Base-by-base conservation (phyloP, 2,113 vertebrate genomes). In the Austrofundulus limnaeus region DNA sequence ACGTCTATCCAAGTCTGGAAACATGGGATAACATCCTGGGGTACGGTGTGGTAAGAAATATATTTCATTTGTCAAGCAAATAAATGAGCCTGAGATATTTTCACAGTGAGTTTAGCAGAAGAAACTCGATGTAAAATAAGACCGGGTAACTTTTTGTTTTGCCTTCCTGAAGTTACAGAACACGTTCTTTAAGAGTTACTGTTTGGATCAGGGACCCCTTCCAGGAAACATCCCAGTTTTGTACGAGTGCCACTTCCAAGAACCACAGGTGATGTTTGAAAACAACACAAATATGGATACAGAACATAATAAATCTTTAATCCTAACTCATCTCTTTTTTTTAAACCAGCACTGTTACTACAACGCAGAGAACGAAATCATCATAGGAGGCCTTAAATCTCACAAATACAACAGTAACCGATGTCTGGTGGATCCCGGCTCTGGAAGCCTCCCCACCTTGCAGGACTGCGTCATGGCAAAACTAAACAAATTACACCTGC, bases 1-100 rank as follows among this genome's bases (percentile, higher is more conserved):
- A 96, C 0, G 93, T 98, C 51, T 97, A 95, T 70, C 87, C 94
- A 0, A 89, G 90, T 78, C 93, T 98, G 92, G 57, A 72, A 4
- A 62, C 31, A 4, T 50, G 49, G 56, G 66, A 83, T 9, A 61
- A 80, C 45, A 3, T 85, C 12, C 2, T 78, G 60, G 85, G 58
- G 0, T 90, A 89, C n/a, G 90, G 90, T 19, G 62, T 1, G 57
- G 89, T 91, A 78, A 86, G 88, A 55, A 1, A 3, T 2, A 66
- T 31, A 23, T 20, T 38, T 21, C 8, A 16, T 24, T 28, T 43
- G 14, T 15, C 14, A 17, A 13, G 8, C 8, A 39, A 37, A 16
- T 20, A 24, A 60, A 2, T 4, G 31, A 37, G 19, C 3, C 1
- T 0, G 24, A 51, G 16, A 61, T 5, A 49, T 13, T 23, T 24